These are phyloP conservation scores for Pyrgus malvae DNA, from an alignment of 2,888 invertebrate species.

Conservation along the genomic window DNA sequence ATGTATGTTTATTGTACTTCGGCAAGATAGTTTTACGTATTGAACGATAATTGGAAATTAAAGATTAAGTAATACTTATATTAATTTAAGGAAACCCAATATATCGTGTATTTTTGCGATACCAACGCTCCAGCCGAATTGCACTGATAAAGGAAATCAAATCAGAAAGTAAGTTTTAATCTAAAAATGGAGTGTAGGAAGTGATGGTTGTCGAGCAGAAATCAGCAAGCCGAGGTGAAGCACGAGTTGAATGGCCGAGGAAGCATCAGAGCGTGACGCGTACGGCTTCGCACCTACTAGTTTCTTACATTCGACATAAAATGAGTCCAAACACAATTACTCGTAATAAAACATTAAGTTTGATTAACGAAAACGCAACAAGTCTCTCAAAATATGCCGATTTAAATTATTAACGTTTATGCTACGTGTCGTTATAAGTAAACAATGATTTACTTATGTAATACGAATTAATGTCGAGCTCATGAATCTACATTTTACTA, in stretches of 20 bases:
- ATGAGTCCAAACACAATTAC: constrained; percentile 22
- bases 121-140: no score
- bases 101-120: no score
- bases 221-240: constrained; percentile 62
- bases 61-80: no score
- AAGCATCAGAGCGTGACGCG: constrained; percentile 64
- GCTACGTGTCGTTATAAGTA: constrained; percentile 25
- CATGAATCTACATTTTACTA: constrained; percentile 62
- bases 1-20: no score
- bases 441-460: constrained; percentile 36
- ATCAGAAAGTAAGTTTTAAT: constrained; percentile 15
- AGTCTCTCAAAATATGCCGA: neutral
- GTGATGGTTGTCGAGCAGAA: constrained; percentile 64
- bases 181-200: constrained; percentile 61
- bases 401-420: neutral
- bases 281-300: constrained; percentile 57
- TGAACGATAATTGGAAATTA: no score
- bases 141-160: no score
- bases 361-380: neutral
- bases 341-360: no score
- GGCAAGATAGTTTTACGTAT: no score
- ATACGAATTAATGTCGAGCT: constrained; percentile 41
- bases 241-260: constrained; percentile 71
- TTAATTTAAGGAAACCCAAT: no score
- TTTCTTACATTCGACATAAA: constrained; percentile 38